Evolutionary conservation across 2,797 vertebrate species (phyloP), one percentile per base, ranked within the genome.

Genomic region (Caiman crocodilus): DNA sequence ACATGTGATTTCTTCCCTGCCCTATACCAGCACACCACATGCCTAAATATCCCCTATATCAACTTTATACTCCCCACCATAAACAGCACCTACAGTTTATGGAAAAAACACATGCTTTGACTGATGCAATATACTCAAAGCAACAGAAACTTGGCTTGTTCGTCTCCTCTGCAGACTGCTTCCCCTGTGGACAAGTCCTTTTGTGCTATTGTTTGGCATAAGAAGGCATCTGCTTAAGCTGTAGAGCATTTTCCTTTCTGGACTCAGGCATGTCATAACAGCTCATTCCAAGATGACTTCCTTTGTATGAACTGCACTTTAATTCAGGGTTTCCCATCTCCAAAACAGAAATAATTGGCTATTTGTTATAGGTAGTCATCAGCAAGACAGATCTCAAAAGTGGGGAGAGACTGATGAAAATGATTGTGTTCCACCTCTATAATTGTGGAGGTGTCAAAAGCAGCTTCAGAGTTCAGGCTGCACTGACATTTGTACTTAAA

Each of bases 301-400:
- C 25, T 79, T 35, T 11, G 9, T 20, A 14, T 9, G 26, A 85
- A 58, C 7, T 59, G 73, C 14, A 2, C 3, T 71, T 56, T 8
- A 25, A 28, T 12, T 65, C 69, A 61, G 16, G 25, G 14, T 23
- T 6, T 1, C 7, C 55, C n/a, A 2, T 89, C 88, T 79, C 58
- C 42, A 65, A 60, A 12, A 5, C 28, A 35, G 15, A 71, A 71
- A 1, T 26, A 2, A 2, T 35, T 65, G 89, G 42, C 8, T 15
- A 5, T 0, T 0, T 26, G 14, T n/a, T 89, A 32, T 59, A 20
- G 69, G 57, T 60, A 58, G 5, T 28, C 14, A 9, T 10, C 71
- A 60, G 30, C 57, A 23, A 42, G 59, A 14, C 20, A 63, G 26
- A 65, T n/a, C 28, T 14, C 28, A 10, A 65, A 16, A 17, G 5